A percentile compares a stretch with the other conserved stretches of the same genome.
Evolutionary conservation across 92 coral and sea anemone genomes (phyloP).

Genomic region (Palythoa heliodiscus): DNA sequence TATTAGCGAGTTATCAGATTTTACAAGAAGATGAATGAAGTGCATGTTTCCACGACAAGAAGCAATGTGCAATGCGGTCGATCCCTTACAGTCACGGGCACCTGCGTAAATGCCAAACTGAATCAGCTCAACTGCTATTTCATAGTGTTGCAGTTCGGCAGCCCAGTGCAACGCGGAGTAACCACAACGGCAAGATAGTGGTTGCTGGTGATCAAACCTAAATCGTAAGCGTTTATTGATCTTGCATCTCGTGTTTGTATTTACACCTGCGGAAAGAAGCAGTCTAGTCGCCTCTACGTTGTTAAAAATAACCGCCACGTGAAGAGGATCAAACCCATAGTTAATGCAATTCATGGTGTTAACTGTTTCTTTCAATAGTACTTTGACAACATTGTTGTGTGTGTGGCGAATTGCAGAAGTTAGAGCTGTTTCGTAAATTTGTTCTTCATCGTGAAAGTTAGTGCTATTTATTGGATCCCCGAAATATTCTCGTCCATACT

Average conservation of each 20-base stretch:
- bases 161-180: conserved; percentile 61
- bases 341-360: conserved; percentile 57
- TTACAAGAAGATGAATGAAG: conserved; percentile 37
- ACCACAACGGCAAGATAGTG: conserved; percentile 56
- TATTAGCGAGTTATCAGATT: neutral
- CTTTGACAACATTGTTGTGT: conserved; percentile 46
- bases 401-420: conserved; percentile 58
- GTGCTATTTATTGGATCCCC: neutral
- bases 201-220: too few relatives aligned
- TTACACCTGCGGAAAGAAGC: conserved; percentile 53
- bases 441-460: neutral
- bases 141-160: conserved; percentile 51
- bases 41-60: conserved; percentile 37
- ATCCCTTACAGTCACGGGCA: conserved; percentile 58
- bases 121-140: conserved; percentile 44
- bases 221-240: conserved; percentile 23
- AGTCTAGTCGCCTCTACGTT: conserved; percentile 45
- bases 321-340: conserved; percentile 66
- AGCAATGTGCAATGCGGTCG: conserved; percentile 60
- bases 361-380: conserved; percentile 33
- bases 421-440: conserved; percentile 61
- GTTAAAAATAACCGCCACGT: conserved; percentile 63
- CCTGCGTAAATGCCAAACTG: neutral
- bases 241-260: conserved; percentile 47
- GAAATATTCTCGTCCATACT: neutral